Evolutionary conservation across 2,888 invertebrate genomes (phyloP).

Genomic region (Drosophila fulvimacula): DNA sequence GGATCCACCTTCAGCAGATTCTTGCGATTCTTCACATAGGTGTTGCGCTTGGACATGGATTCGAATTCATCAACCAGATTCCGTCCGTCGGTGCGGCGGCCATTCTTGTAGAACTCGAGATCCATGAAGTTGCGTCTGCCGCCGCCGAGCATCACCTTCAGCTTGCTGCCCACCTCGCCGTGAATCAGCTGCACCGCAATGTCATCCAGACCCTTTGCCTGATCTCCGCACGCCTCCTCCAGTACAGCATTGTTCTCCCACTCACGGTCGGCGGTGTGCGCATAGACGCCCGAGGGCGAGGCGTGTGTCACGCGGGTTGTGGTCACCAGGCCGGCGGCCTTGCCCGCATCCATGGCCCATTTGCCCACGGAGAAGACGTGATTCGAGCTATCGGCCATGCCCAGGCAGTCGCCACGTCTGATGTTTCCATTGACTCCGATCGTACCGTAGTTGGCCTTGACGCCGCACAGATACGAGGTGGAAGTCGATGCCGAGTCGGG

Average conservation of each 20-base stretch:
- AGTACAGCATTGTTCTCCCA: conserved; percentile 90
- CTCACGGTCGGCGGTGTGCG: conserved; percentile 88
- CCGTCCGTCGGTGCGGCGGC: conserved; percentile 87
- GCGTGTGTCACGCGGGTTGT: conserved; percentile 92
- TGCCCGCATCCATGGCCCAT: conserved; percentile 89
- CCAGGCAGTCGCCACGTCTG: conserved; percentile 87
- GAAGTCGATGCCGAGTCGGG: conserved; percentile 93
- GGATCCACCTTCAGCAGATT: conserved; percentile 85
- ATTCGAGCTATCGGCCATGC: conserved; percentile 86
- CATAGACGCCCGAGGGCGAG: conserved; percentile 89
- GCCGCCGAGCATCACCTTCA: conserved; percentile 92
- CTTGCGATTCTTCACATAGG: conserved; percentile 86
- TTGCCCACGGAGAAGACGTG: conserved; percentile 89
- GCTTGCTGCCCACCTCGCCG: conserved; percentile 88
- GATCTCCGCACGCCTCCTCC: conserved; percentile 83
- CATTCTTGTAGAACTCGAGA: conserved; percentile 85
- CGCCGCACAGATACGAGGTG: conserved; percentile 91
- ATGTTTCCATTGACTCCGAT: conserved; percentile 90
- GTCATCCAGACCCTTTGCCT: conserved; percentile 87
- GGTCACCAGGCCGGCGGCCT: conserved; percentile 89
- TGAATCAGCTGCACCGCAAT: conserved; percentile 90
- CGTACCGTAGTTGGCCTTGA: conserved; percentile 91
- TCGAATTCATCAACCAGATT: conserved; percentile 90
- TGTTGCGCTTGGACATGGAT: conserved; percentile 84
- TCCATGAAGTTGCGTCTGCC: conserved; percentile 89